Evolutionary conservation across 2,888 invertebrate genomes (phyloP).

Genomic region (Globia sparganii): DNA sequence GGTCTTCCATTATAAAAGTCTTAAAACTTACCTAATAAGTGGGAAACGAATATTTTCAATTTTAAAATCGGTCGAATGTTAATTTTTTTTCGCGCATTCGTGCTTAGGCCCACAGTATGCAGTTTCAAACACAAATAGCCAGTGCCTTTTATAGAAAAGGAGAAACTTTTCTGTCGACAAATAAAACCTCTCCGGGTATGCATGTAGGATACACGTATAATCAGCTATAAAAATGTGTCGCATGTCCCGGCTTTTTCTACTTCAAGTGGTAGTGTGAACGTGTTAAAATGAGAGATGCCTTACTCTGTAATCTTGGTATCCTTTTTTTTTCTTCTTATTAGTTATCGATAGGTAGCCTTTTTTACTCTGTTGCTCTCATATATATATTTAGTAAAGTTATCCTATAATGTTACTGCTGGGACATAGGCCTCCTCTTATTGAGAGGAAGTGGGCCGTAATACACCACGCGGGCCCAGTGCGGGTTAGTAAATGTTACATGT

Average conservation of each 20-base stretch:
- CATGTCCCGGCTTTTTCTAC: conserved; percentile 49
- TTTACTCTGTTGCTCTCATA: neutral
- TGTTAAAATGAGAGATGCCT: conserved; percentile 44
- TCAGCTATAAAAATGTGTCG: conserved; percentile 59
- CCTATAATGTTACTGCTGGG: neutral
- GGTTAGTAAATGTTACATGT: no score
- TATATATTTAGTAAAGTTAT: no score
- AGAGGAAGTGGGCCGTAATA: no score
- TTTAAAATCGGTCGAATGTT: neutral
- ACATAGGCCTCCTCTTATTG: neutral
- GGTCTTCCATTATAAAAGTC: no score
- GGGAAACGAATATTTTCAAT: no score
- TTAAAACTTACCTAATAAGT: neutral
- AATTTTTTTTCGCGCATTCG: neutral
- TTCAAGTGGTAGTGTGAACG: conserved; percentile 44
- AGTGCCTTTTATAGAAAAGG: conserved; percentile 15
- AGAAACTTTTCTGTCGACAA: conserved; percentile 17
- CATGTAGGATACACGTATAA: conserved; percentile 39
- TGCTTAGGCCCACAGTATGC: neutral
- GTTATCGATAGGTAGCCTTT: neutral
- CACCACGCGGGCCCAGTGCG: no score
- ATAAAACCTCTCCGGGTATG: conserved; percentile 28
- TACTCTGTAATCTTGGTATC: neutral
- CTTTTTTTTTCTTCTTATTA: neutral
- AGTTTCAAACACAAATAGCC: conserved; percentile 26